phyloP scores from a whole-genome alignment of 2,888 invertebrate genomes.

The Caenorhabditis uteleia region DNA sequence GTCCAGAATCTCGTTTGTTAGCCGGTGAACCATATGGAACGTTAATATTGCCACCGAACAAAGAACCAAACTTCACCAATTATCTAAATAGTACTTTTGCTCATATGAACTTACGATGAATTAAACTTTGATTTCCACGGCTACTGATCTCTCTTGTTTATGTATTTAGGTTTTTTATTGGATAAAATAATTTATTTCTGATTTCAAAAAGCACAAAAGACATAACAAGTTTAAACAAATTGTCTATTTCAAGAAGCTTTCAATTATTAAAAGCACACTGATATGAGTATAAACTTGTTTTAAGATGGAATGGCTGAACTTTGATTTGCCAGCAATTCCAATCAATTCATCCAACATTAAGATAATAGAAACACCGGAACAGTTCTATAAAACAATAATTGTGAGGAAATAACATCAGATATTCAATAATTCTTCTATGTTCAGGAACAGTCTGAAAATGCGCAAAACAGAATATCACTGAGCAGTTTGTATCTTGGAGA shows the following conservation, averaged over 20 bases:
- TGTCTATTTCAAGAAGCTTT: neutral
- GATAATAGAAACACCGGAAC: slow-evolving; percentile 42
- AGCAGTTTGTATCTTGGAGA: slow-evolving; percentile 93
- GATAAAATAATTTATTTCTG: slow-evolving; percentile 1
- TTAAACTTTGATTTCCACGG: neutral
- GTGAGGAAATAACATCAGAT: slow-evolving; percentile 27
- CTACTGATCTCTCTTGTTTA: no score
- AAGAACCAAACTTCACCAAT: slow-evolving; percentile 6
- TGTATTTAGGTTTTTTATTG: slow-evolving; percentile 3
- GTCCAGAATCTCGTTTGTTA: slow-evolving; percentile 25
- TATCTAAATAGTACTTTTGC: slow-evolving; percentile 19
- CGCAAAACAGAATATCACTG: slow-evolving; percentile 73
- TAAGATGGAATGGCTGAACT: slow-evolving; percentile 29
- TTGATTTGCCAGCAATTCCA: slow-evolving; percentile 36
- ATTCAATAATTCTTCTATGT: slow-evolving; percentile 43
- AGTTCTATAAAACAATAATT: slow-evolving; percentile 48
- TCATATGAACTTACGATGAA: slow-evolving; percentile 15
- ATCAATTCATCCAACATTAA: slow-evolving; percentile 36
- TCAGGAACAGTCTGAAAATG: slow-evolving; percentile 67
- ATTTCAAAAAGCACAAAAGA: neutral
- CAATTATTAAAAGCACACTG: neutral
- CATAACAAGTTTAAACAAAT: neutral
- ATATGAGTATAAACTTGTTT: neutral
- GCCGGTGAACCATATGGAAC: slow-evolving; percentile 24
- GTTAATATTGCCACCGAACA: slow-evolving; percentile 1